Percentiles rank a stretch among this genome's conserved stretches.
Conservation (phyloP, 1,140 invertebrate species). For the Lordiphosa collinella region DNA sequence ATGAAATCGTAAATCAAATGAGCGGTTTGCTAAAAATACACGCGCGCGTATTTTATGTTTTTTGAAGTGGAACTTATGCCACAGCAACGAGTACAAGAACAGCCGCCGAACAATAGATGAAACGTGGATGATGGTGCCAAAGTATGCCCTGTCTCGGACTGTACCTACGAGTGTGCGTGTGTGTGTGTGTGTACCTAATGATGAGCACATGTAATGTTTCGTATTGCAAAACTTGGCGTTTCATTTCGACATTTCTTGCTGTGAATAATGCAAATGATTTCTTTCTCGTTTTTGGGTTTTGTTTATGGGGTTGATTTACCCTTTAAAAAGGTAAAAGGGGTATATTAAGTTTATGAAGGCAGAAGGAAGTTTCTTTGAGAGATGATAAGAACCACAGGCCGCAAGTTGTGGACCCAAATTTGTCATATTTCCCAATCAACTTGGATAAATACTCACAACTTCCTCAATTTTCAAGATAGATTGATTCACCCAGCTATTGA, state of each 20-base stretch:
- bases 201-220: constrained; percentile 74
- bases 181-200: constrained; percentile 44
- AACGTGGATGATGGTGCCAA: constrained; percentile 72
- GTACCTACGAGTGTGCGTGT: constrained; percentile 22
- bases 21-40: constrained; percentile 73
- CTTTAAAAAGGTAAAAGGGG: background rate
- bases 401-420: too few relatives aligned
- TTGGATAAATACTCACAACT: too few relatives aligned
- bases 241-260: constrained; percentile 70
- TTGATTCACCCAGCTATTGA: too few relatives aligned
- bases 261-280: constrained; percentile 69
- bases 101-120: constrained; percentile 67
- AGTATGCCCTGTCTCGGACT: constrained; percentile 32
- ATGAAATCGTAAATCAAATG: constrained; percentile 78
- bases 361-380: too few relatives aligned
- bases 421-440: too few relatives aligned
- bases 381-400: too few relatives aligned
- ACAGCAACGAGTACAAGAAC: constrained; percentile 13
- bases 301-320: constrained; percentile 13
- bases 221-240: constrained; percentile 74
- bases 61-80: constrained; percentile 74
- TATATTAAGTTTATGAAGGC: too few relatives aligned
- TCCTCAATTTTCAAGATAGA: too few relatives aligned
- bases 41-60: constrained; percentile 73
- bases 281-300: constrained; percentile 48